These are phyloP conservation scores for Hoplostethus atlanticus DNA, from an alignment of 2,797 vertebrate genomes.

Conservation along the genomic window DNA sequence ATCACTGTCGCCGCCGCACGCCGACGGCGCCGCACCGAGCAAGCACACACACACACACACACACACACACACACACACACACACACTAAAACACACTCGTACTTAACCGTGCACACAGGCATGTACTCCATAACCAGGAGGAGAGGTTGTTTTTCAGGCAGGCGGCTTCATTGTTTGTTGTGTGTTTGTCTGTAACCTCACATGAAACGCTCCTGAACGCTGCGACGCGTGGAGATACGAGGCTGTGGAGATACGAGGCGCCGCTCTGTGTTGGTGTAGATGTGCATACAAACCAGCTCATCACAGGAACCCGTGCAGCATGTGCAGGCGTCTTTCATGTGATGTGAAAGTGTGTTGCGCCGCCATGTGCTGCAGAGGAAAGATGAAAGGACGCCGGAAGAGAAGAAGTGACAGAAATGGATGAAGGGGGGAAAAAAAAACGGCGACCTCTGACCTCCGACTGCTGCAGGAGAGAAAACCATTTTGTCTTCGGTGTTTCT, in stretches of 20 bases:
- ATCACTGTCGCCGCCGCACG: constrained; percentile 66
- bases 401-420: constrained; percentile 47
- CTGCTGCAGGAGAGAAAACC: constrained; percentile 64
- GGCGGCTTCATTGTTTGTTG: constrained; percentile 28
- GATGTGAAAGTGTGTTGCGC: constrained; percentile 51
- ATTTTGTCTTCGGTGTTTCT: constrained; percentile 69
- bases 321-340: constrained; percentile 68
- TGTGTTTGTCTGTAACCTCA: constrained; percentile 34
- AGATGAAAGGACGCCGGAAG: constrained; percentile 68
- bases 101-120: background rate
- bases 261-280: constrained; percentile 48
- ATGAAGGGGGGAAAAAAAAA: constrained; percentile 44
- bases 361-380: constrained; percentile 18
- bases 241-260: too few species aligned
- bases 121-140: constrained; percentile 20
- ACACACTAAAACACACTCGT: background rate
- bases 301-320: constrained; percentile 35
- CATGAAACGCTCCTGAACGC: constrained; percentile 9
- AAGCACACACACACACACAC: background rate
- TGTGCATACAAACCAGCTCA: constrained; percentile 60
- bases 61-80: background rate
- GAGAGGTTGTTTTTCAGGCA: constrained; percentile 19
- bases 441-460: constrained; percentile 69
- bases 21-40: background rate
- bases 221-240: background rate